These are phyloP conservation scores for Girardinichthys multiradiatus DNA, from an alignment of 2,113 vertebrate genomes.

Conservation along the genomic window DNA sequence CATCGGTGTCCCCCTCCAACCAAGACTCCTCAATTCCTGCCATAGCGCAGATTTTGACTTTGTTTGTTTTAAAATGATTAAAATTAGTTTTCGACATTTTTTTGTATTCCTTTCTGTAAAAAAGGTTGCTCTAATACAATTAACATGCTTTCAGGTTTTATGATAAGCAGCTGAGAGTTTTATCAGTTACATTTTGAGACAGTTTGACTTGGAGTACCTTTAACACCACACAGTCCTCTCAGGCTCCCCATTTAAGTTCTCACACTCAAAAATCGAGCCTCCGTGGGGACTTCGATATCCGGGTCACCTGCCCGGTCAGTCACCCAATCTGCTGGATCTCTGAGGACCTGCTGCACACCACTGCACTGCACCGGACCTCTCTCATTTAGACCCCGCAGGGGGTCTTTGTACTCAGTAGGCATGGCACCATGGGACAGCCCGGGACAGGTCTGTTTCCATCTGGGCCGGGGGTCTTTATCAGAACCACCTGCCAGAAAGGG, in stretches of 20 bases:
- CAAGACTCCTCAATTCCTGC: not conserved
- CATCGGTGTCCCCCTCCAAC: not conserved
- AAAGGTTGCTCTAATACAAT: too few relatives aligned
- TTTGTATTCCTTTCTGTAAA: too few relatives aligned
- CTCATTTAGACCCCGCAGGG: slow-evolving; percentile 75
- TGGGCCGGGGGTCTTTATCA: slow-evolving; percentile 74
- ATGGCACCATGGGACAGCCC: slow-evolving; percentile 59
- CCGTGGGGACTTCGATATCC: slow-evolving; percentile 42
- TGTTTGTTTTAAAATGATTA: not conserved
- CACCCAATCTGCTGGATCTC: slow-evolving; percentile 67
- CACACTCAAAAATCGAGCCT: slow-evolving; percentile 46
- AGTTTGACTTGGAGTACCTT: not conserved
- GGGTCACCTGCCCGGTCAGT: slow-evolving; percentile 60
- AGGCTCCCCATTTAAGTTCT: slow-evolving; percentile 11
- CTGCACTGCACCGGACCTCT: slow-evolving; percentile 66
- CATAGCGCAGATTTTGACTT: not conserved
- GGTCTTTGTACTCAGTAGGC: slow-evolving; percentile 74
- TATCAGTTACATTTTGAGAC: not conserved
- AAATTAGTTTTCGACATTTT: too few relatives aligned
- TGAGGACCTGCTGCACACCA: slow-evolving; percentile 35
- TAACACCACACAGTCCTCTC: slow-evolving; percentile 13
- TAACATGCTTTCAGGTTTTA: too few relatives aligned
- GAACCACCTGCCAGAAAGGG: slow-evolving; percentile 71
- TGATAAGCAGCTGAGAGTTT: not conserved
- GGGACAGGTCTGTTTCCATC: slow-evolving; percentile 55